A percentile compares a stretch with the other conserved stretches of the same genome.
Conservation (phyloP, 2,888 invertebrate genomes). For the Cantharis nigra region DNA sequence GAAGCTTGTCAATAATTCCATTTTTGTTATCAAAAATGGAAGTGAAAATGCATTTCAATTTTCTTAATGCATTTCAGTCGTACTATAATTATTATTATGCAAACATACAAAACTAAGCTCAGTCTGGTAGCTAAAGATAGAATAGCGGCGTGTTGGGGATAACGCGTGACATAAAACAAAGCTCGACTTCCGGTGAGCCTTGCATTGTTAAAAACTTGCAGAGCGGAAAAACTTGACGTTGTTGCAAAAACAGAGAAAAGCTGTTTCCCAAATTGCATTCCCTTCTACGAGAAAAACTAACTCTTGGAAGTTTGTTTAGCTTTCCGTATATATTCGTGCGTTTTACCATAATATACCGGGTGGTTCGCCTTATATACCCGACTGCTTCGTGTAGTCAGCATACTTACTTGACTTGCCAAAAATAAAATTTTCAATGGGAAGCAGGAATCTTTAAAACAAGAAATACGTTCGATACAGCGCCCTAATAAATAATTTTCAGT, state of each 20-base stretch:
- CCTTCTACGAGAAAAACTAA: not conserved
- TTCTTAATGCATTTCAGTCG: slow-evolving; percentile 23
- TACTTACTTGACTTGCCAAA: too few species aligned
- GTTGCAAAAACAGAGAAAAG: slow-evolving; percentile 33
- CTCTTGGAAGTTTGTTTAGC: not conserved
- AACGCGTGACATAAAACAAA: slow-evolving; percentile 36
- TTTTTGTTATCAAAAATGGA: not conserved
- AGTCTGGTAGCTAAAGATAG: slow-evolving; percentile 30
- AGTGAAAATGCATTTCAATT: slow-evolving; percentile 10
- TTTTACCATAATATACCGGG: not conserved
- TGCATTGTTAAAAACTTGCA: slow-evolving; percentile 45
- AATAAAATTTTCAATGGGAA: too few species aligned
- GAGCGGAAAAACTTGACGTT: slow-evolving; percentile 52
- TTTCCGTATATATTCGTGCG: not conserved
- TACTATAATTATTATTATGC: slow-evolving; percentile 21
- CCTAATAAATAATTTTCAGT: not conserved
- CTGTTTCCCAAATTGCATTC: not conserved
- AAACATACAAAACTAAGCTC: slow-evolving; percentile 25
- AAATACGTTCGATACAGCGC: not conserved
- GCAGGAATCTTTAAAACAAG: too few species aligned
- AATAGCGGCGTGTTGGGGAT: slow-evolving; percentile 35
- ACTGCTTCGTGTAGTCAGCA: too few species aligned
- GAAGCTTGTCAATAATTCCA: not conserved
- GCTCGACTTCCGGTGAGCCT: slow-evolving; percentile 37
- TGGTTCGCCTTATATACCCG: too few species aligned